These are phyloP conservation scores for Poecile atricapillus DNA, from an alignment of 2,113 vertebrate species.

Conservation along the genomic window DNA sequence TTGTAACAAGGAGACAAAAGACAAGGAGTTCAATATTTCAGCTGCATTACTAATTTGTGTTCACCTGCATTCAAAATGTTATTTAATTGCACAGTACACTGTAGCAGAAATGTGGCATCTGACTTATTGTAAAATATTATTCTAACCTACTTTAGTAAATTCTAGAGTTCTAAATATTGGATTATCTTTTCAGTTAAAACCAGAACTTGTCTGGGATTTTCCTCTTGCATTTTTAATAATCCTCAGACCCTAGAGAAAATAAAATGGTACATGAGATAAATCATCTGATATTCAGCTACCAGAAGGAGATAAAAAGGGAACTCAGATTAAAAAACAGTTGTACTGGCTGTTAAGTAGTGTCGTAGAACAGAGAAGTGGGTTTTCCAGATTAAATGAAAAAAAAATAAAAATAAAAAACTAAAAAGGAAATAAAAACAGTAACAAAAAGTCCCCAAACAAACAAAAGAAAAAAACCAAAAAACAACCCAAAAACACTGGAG, in stretches of 20 bases:
- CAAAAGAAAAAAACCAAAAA: too few relatives aligned
- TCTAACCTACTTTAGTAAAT: neutral
- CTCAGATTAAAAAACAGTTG: neutral
- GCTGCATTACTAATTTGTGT: neutral
- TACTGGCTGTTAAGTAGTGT: neutral
- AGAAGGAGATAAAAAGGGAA: neutral
- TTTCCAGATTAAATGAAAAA: neutral
- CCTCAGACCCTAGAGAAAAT: neutral
- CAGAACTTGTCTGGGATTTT: neutral
- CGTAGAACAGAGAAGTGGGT: neutral
- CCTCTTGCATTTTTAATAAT: neutral
- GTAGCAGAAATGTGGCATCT: neutral
- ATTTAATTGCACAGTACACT: neutral
- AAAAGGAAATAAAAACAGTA: neutral
- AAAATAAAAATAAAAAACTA: neutral
- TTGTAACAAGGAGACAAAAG: neutral
- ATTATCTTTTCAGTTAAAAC: neutral
- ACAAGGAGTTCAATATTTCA: neutral
- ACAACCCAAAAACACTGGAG: neutral
- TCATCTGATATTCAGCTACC: neutral
- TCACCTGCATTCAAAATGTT: neutral
- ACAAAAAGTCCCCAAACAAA: neutral
- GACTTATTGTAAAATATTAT: neutral
- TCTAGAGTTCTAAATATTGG: neutral
- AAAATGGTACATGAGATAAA: neutral